Evolutionary conservation across 2,888 invertebrate species (phyloP), one percentile per base, ranked within the genome.

Genomic region (Sycophila texana): DNA sequence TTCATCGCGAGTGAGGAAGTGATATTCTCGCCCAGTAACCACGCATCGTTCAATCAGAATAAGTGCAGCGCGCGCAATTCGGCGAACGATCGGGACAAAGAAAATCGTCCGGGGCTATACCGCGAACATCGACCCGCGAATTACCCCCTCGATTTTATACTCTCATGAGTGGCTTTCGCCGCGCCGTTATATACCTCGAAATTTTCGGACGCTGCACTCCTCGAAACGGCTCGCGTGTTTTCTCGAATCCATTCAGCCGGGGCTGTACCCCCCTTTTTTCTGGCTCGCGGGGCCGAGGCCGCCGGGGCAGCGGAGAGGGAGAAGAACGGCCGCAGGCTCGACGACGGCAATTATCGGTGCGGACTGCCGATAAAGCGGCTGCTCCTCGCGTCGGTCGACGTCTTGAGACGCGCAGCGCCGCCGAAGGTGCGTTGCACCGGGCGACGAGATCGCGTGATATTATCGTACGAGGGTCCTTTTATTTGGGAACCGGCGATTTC

Each of bases 391-490:
- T 77, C 65, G 26, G 49, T 39, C 39, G 60, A 49, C 14, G 30
- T 39, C 63, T 47, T 20, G 20, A 20, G 10, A n/a, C 30, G 16
- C 16, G 16, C 13, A 4, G 16, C 4, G 60, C 3, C 14, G 22
- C 14, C 5, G 22, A 26, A 16, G 30, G 26, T 16, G 26, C 13
- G 16, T 39, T n/a, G 26, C 39, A 61, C n/a, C 63, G 57, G 53
- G 26, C 65, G 68, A 76, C 70, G 74, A 79, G 66, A 79, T 72
- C 71, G 66, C 58, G 39, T 61, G 30, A 66, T 71, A 79, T 75
- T 75, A 55, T 65, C 55, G 30, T 67, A 22, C 20, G 10, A 51
- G 20, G 63, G 51, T 58, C 66, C 20, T 60, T 26, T 30, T 14
- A 58, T 39, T 55, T 49, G 51, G 47, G 20, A 4, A 30, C 30